Evolutionary conservation across 2,113 vertebrate genomes (phyloP).

Genomic region (Dendrocopos noguchii): DNA sequence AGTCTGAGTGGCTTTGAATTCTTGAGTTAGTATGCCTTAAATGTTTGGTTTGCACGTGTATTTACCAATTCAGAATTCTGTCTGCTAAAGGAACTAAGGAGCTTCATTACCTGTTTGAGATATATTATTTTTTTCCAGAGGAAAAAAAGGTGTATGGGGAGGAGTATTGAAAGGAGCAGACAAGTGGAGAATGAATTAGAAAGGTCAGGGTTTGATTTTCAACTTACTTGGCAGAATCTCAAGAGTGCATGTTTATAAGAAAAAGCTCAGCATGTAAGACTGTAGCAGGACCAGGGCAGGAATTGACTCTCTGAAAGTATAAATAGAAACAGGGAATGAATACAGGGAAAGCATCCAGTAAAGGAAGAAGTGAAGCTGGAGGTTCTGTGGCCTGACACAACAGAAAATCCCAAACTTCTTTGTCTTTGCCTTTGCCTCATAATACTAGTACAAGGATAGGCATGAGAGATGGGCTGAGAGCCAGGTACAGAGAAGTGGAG

Average conservation of each 20-base stretch:
- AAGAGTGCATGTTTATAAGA: not conserved
- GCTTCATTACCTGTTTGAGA: not conserved
- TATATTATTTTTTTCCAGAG: not conserved
- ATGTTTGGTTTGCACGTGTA: not conserved
- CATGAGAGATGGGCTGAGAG: not conserved
- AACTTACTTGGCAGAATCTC: not conserved
- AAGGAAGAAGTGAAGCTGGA: not conserved
- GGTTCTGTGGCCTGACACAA: not conserved
- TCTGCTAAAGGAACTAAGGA: not conserved
- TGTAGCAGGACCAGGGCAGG: not conserved
- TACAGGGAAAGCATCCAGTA: not conserved
- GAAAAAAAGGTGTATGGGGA: fast-evolving
- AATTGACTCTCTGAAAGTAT: not conserved
- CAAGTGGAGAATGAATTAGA: not conserved
- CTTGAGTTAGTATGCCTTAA: not conserved
- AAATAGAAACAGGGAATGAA: not conserved
- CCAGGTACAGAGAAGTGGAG: not conserved
- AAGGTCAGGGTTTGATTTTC: not conserved
- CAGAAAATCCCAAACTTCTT: not conserved
- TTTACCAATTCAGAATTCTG: not conserved
- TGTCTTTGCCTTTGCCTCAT: not conserved
- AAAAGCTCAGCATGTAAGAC: not conserved
- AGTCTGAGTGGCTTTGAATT: not conserved
- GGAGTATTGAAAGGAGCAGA: not conserved
- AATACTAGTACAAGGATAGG: not conserved